phyloP scores from a whole-genome alignment of 2,888 invertebrate species.

The Sesia bembeciformis region DNA sequence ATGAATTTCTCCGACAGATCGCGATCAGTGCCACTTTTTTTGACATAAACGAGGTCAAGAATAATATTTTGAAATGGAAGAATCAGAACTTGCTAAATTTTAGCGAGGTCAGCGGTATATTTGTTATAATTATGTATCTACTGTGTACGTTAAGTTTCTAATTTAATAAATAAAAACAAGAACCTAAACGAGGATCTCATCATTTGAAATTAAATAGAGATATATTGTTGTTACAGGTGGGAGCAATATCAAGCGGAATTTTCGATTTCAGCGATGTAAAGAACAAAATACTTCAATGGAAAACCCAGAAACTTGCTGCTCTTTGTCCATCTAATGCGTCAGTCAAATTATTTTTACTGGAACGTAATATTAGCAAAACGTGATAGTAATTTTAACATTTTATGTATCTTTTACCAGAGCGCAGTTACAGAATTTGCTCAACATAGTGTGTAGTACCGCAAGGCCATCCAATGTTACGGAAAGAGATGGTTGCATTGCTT shows the following conservation, averaged over 20 bases:
- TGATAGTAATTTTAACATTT: not conserved
- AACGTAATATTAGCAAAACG: not conserved
- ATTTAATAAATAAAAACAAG: not conserved
- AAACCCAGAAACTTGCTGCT: conserved; percentile 55
- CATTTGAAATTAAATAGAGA: not conserved
- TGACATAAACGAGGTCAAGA: conserved; percentile 54
- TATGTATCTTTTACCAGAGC: conserved; percentile 25
- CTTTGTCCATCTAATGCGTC: conserved; percentile 63
- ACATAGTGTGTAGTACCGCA: conserved; percentile 78
- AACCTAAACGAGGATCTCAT: not conserved
- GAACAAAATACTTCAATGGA: conserved; percentile 67
- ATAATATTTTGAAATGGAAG: conserved; percentile 58
- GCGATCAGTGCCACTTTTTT: conserved; percentile 43
- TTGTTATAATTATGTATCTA: not conserved
- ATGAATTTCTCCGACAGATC: conserved; percentile 37
- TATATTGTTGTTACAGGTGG: conserved; percentile 32
- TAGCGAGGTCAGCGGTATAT: conserved; percentile 47
- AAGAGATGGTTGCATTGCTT: conserved; percentile 78
- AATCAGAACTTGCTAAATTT: conserved; percentile 46
- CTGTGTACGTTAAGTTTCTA: not conserved
- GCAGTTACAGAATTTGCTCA: conserved; percentile 69
- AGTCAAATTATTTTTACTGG: conserved; percentile 8
- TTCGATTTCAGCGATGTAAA: conserved; percentile 63
- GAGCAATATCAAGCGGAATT: conserved; percentile 49
- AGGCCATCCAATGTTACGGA: conserved; percentile 72